Evolutionary conservation across 2,113 vertebrate species (phyloP).

Genomic region (Lathamus discolor): DNA sequence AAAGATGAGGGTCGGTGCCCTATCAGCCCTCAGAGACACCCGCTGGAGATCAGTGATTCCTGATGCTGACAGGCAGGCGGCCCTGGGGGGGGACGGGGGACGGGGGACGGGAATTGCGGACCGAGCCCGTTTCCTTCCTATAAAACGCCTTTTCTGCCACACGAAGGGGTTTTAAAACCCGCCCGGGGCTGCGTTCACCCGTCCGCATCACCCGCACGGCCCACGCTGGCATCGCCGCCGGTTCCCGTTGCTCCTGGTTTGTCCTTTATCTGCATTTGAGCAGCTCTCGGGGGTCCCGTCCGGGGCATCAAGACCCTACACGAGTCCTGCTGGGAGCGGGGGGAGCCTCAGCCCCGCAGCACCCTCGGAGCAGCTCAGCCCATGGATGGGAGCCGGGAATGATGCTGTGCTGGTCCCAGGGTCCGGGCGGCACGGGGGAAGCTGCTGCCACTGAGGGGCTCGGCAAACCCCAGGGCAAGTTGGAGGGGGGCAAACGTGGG

Average conservation of each 20-base stretch:
- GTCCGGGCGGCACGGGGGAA: rapidly evolving
- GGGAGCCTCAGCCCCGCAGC: rapidly evolving
- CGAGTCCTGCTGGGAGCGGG: neutral
- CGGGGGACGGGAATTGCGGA: neutral
- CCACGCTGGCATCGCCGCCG: neutral
- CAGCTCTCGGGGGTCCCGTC: rapidly evolving
- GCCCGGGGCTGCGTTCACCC: rapidly evolving
- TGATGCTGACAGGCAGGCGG: conserved; percentile 21
- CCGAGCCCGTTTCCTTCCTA: neutral
- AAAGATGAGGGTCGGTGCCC: conserved; percentile 55
- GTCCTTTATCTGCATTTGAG: rapidly evolving
- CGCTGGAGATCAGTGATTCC: conserved; percentile 25
- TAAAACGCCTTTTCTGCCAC: neutral
- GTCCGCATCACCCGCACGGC: neutral
- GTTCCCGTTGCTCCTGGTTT: rapidly evolving
- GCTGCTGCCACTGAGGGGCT: neutral
- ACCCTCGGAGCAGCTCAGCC: neutral
- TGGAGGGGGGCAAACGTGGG: neutral
- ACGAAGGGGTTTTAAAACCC: rapidly evolving
- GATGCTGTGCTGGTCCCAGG: too few relatives aligned
- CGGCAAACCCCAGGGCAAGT: neutral
- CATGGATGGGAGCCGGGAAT: rapidly evolving
- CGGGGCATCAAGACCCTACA: rapidly evolving
- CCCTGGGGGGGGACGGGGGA: neutral
- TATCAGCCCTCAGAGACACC: conserved; percentile 53